Evolutionary conservation across 1,140 invertebrate species (phyloP), one percentile per base, ranked within the genome.

Genomic region (Aphelenchoides avenae): DNA sequence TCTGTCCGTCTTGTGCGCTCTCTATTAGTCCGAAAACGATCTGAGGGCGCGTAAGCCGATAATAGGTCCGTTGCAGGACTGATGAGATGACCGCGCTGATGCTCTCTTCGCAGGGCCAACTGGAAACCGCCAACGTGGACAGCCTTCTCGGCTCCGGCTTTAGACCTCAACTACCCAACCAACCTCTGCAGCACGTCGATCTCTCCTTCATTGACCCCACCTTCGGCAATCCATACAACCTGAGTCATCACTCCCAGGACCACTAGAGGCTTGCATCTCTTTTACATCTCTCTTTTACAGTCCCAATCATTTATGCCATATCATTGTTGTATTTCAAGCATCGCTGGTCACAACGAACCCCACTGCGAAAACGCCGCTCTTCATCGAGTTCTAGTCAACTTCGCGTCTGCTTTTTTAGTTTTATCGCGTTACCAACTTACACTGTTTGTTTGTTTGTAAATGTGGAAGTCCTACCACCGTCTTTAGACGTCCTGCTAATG

Each of bases 181-280:
- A 76, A 27, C 70, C 73, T 6, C 54, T 71, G 1, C 73, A 76
- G 46, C 70, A 70, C 36, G 47, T 76, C 27, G 71, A 73, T 57
- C 47, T 73, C 3, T 76, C 73, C 11, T 73, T 73, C 42, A 76
- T 77, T 20, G 73, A 72, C 41, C 29, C 15, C 36, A 53, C 31
- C 11, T 30, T 39, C 34, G 42, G 36, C 15, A 39, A 39, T 30
- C 15, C 63, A 62, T 46, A 18, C 15, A 24, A 24, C 20, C n/a
- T 46, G 43, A 46, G 43, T 46, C 43, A 46, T 46, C 37, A 39
- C 37, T 39, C 37, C 3, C 15, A 39, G 3, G 37, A n/a, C n/a
- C n/a, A n/a, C n/a, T n/a, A n/a, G n/a, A n/a, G n/a, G n/a, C n/a
- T n/a, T n/a, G n/a, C n/a, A n/a, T n/a, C n/a, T n/a, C n/a, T n/a